Conservation (phyloP, 1,140 invertebrate genomes). For the Palaemon carinicauda region DNA sequence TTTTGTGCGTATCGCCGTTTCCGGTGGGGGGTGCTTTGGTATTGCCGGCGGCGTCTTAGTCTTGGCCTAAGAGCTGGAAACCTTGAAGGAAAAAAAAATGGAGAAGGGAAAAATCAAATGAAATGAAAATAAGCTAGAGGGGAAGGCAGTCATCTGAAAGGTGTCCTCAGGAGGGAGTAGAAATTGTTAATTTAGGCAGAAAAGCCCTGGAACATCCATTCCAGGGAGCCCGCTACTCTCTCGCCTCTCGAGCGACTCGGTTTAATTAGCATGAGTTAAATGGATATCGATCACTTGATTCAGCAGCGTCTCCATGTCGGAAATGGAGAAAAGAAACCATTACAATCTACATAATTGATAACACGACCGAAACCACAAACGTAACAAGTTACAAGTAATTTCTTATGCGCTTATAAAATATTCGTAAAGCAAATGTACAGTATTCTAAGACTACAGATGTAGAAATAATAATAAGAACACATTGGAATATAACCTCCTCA, state of each 20-base stretch:
- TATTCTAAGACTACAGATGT: no score
- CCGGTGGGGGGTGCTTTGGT: neutral
- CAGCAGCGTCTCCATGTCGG: slow-evolving; percentile 12
- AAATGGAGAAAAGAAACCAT: neutral
- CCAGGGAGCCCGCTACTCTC: neutral
- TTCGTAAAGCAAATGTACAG: no score
- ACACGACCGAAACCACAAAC: no score
- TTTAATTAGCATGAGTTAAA: slow-evolving; percentile 57
- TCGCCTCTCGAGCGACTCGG: slow-evolving; percentile 48
- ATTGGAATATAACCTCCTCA: no score
- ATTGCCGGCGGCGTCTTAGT: neutral
- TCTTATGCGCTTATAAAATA: no score
- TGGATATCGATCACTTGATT: slow-evolving; percentile 52
- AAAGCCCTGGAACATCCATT: slow-evolving; percentile 44
- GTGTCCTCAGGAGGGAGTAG: slow-evolving; percentile 14
- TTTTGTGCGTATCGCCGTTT: slow-evolving; percentile 30
- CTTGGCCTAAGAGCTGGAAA: neutral
- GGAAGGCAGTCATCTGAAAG: neutral
- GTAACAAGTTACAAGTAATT: no score
- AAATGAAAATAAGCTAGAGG: neutral
- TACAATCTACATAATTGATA: no score
- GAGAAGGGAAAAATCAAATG: neutral
- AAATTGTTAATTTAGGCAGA: slow-evolving; percentile 43
- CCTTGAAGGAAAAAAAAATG: neutral
- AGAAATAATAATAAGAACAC: no score